phyloP scores from a whole-genome alignment of 2,113 vertebrate species.

The Malurus cyaneus region DNA sequence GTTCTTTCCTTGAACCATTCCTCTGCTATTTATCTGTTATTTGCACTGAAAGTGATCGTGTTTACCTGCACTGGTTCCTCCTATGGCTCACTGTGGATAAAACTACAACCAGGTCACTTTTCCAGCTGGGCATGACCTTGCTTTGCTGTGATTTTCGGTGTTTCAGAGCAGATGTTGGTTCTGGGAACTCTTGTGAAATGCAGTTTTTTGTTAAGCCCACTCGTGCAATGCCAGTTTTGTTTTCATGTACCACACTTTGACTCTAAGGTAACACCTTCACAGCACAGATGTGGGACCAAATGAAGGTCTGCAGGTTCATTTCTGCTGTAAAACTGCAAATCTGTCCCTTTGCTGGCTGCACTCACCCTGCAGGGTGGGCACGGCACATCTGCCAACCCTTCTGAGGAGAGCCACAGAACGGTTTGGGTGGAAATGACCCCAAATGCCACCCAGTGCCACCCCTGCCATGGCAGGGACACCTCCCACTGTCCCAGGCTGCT shows the following conservation, averaged over 20 bases:
- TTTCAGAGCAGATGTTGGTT: not conserved
- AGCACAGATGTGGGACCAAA: not conserved
- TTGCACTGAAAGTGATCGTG: not conserved
- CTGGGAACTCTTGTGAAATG: not conserved
- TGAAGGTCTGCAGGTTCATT: not conserved
- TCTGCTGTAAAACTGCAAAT: not conserved
- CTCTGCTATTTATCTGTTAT: not conserved
- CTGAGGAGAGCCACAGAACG: rapidly evolving
- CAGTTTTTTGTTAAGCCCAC: not conserved
- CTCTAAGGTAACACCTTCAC: rapidly evolving
- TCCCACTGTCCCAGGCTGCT: not conserved
- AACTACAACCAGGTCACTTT: not conserved
- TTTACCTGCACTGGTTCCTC: not conserved
- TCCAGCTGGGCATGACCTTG: not conserved
- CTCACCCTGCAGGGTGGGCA: not conserved
- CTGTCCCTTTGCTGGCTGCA: not conserved
- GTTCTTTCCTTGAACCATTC: not conserved
- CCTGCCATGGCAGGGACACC: not conserved
- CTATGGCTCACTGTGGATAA: not conserved
- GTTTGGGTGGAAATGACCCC: rapidly evolving
- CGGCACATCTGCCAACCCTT: not conserved
- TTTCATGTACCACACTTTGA: not conserved
- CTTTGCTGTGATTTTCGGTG: not conserved
- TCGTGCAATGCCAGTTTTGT: not conserved
- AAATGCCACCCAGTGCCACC: rapidly evolving